A percentile compares a stretch with the other conserved stretches of the same genome.
Evolutionary conservation across 2,113 vertebrate genomes (phyloP).

Genomic region (Sphaerodactylus townsendi): DNA sequence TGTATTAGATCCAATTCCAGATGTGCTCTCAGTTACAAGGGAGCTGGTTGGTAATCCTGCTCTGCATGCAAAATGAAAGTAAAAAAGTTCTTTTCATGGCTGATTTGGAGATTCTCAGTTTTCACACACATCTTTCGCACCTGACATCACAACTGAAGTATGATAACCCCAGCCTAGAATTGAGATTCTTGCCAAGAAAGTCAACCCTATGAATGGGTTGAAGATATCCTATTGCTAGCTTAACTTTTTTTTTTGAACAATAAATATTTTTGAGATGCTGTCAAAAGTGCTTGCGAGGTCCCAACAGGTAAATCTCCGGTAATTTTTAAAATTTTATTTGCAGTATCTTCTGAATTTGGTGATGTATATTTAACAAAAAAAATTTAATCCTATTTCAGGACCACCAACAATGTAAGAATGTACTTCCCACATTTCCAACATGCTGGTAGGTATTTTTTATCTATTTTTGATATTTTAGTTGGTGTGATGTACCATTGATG

Average conservation of each 20-base stretch:
- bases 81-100: constrained; percentile 54
- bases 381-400: no score
- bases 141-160: constrained; percentile 56
- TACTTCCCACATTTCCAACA: no score
- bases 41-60: background rate
- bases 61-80: constrained; percentile 43
- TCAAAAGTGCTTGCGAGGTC: constrained; percentile 23
- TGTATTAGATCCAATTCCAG: background rate
- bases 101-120: constrained; percentile 62
- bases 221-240: constrained; percentile 57
- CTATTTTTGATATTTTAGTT: no score
- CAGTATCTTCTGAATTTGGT: no score
- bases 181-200: constrained; percentile 56
- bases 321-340: no score
- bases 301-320: no score
- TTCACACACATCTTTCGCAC: constrained; percentile 61
- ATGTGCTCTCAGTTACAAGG: background rate
- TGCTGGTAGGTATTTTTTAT: no score
- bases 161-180: constrained; percentile 52
- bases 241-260: constrained; percentile 58
- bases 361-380: no score
- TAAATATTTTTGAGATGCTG: constrained; percentile 44
- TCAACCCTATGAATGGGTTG: constrained; percentile 53
- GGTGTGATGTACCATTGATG: no score
- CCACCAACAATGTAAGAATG: no score